Evolutionary conservation across 2,888 invertebrate genomes (phyloP).

Genomic region (Cephus runcator): DNA sequence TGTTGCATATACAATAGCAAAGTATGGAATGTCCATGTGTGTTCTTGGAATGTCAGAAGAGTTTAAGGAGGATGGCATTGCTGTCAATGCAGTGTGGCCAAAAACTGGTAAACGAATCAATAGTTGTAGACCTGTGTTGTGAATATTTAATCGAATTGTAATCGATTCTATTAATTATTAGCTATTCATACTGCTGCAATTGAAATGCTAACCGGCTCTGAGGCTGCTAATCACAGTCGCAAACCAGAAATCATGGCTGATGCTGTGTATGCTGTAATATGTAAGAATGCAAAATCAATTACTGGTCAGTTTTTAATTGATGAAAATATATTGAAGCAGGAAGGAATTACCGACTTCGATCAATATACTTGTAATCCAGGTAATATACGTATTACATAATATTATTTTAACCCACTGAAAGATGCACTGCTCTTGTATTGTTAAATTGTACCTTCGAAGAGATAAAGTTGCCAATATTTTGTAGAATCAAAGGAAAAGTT

Average conservation of each 20-base stretch:
- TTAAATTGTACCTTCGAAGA: background rate
- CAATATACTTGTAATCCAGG: slow-evolving; percentile 88
- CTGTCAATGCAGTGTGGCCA: slow-evolving; percentile 97
- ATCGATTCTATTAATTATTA: slow-evolving; percentile 55
- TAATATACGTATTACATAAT: slow-evolving; percentile 49
- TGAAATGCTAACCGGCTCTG: slow-evolving; percentile 82
- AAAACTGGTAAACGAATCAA: slow-evolving; percentile 75
- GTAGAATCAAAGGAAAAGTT: slow-evolving; percentile 73
- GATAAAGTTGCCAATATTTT: slow-evolving; percentile 45
- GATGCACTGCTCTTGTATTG: background rate
- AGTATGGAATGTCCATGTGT: slow-evolving; percentile 99
- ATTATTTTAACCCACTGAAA: background rate
- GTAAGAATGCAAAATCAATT: slow-evolving; percentile 78
- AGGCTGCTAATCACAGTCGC: slow-evolving; percentile 74
- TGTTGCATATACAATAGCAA: slow-evolving; percentile 98
- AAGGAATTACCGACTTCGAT: slow-evolving; percentile 85
- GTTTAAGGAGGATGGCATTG: slow-evolving; percentile 83
- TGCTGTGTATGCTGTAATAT: slow-evolving; percentile 79
- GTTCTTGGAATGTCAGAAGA: slow-evolving; percentile 97
- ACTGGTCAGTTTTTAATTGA: slow-evolving; percentile 95
- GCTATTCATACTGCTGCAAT: slow-evolving; percentile 95
- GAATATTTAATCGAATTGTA: slow-evolving; percentile 3
- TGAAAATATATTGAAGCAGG: slow-evolving; percentile 83
- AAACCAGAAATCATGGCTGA: slow-evolving; percentile 90
- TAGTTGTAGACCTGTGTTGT: slow-evolving; percentile 9